Conservation (phyloP, 2,888 invertebrate species). For the Noctua comes region DNA sequence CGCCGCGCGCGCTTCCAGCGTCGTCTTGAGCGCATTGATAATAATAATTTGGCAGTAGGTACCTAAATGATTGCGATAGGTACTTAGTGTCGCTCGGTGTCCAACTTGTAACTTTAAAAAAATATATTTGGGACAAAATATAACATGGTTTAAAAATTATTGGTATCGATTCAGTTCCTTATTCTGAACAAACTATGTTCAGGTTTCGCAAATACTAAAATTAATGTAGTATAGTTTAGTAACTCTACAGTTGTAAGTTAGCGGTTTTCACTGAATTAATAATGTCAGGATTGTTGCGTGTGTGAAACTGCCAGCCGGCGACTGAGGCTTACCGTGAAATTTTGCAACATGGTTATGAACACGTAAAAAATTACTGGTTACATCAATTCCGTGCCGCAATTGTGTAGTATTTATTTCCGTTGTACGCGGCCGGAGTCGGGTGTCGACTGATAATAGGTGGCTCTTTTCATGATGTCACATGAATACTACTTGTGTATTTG, state of each 20-base stretch:
- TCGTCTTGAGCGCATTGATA: too few relatives aligned
- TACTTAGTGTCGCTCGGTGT: too few relatives aligned
- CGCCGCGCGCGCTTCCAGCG: too few relatives aligned
- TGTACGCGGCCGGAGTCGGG: conserved; percentile 4
- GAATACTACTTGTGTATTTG: conserved; percentile 32
- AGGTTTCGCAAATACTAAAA: too few relatives aligned
- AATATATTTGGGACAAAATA: too few relatives aligned
- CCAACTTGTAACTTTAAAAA: too few relatives aligned
- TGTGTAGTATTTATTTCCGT: conserved; percentile 17
- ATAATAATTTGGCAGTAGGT: too few relatives aligned
- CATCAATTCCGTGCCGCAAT: conserved; percentile 27
- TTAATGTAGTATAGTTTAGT: not conserved
- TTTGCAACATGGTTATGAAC: conserved; percentile 5
- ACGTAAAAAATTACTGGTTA: conserved; percentile 16
- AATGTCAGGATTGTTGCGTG: not conserved
- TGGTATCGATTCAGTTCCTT: too few relatives aligned
- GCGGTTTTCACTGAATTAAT: conserved; percentile 27
- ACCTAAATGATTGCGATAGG: too few relatives aligned
- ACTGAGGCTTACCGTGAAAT: conserved; percentile 20
- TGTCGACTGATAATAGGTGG: conserved; percentile 18
- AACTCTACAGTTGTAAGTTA: conserved; percentile 9
- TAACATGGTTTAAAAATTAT: too few relatives aligned
- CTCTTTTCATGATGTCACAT: conserved; percentile 52
- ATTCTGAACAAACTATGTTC: too few relatives aligned
- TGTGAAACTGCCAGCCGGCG: not conserved